Evolutionary conservation across 2,888 invertebrate species (phyloP), one percentile per base, ranked within the genome.

Genomic region (Tenthredo scrophulariae): DNA sequence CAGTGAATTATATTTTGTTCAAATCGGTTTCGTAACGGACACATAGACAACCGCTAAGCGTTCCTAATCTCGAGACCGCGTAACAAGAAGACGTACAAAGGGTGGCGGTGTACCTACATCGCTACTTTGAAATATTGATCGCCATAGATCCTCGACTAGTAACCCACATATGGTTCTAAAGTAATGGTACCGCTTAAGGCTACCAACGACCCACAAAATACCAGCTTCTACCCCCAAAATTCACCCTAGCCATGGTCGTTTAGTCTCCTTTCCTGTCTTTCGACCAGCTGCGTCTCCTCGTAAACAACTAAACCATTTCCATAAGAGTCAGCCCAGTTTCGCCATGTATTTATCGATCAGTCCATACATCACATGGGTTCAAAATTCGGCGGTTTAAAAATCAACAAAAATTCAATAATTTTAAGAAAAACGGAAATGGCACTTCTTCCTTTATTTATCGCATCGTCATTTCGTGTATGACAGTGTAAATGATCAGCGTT

Each of bases 21-120:
- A 26, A 10, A 22, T 15, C n/a, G 33, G 70, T 70, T 70, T 70
- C 70, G 37, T 70, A 70, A 70, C 22, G 2, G 22, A 22, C 22
- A 10, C 4, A 62, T 22, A 13, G 26, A 62, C 26, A 62, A 62
- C 74, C 46, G 22, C 62, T 46, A 65, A 58, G 77, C 86, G 88
- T 89, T 88, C 88, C 88, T 87, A 88, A 89, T 89, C 88, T 67
- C 77, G 77, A 84, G 77, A 62, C 29, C 86, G 85, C 86, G 88
- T 89, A 88, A 88, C 88, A 86, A 58, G 89, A 89, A 90, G 88
- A 91, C 90, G 84, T 89, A 89, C 86, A 88, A 89, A 87, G 54
- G 85, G 58, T 75, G 82, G 58, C 72, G 82, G 84, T 29, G 77
- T 50, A 50, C 37, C n/a, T 50, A 26, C 37, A 77, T 75, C 85